phyloP scores from a whole-genome alignment of 2,888 invertebrate species.

The Drosophila subsilvestris region DNA sequence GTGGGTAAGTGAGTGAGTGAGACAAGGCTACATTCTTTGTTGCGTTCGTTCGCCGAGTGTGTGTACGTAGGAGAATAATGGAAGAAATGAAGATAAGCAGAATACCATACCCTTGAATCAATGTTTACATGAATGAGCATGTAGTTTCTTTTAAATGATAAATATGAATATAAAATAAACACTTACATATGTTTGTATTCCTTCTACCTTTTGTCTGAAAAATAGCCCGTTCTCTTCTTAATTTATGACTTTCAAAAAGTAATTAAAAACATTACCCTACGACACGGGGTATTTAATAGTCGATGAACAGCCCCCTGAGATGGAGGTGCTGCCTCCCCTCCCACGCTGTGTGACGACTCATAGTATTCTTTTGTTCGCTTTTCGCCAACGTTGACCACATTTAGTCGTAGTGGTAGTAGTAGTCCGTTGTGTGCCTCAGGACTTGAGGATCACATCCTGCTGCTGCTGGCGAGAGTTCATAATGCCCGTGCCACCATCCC shows the following conservation, averaged over 20 bases:
- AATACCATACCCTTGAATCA: neutral
- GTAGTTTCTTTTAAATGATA: neutral
- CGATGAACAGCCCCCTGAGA: neutral
- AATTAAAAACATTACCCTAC: neutral
- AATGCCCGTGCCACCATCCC: conserved; percentile 49
- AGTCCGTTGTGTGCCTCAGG: conserved; percentile 28
- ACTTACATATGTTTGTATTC: neutral
- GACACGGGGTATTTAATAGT: neutral
- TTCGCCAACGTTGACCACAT: conserved; percentile 76
- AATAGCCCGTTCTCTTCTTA: too few relatives aligned
- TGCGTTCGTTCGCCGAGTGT: neutral
- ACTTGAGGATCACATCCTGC: conserved; percentile 62
- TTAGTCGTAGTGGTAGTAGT: conserved; percentile 57
- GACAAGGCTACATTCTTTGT: neutral
- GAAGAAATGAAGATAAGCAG: neutral
- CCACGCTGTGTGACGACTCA: conserved; percentile 38
- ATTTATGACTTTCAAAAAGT: too few relatives aligned
- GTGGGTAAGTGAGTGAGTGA: neutral
- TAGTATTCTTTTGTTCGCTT: conserved; percentile 72
- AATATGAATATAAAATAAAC: neutral
- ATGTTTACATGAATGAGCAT: neutral
- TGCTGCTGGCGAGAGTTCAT: conserved; percentile 65
- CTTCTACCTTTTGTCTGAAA: too few relatives aligned
- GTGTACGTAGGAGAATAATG: neutral
- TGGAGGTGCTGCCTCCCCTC: too few relatives aligned